Percentiles rank a stretch among this genome's conserved stretches.
Evolutionary conservation across 2,888 invertebrate species (phyloP).

Genomic region (Andrena marginata): DNA sequence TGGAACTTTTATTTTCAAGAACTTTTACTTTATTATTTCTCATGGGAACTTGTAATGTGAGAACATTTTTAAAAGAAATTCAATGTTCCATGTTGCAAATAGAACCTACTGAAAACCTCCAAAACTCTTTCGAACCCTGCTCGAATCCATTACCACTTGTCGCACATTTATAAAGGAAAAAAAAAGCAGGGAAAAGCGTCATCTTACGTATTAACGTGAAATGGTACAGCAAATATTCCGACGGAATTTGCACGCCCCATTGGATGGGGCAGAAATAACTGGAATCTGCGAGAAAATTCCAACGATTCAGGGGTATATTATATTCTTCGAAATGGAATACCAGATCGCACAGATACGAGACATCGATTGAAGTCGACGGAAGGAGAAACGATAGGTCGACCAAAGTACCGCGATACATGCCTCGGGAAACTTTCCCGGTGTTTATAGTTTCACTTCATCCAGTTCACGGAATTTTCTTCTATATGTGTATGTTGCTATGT

Average conservation of each 20-base stretch:
- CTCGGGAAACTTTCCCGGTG: conserved; percentile 14
- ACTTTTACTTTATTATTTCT: too few species aligned
- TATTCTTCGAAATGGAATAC: conserved; percentile 11
- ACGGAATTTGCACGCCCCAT: neutral
- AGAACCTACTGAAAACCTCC: too few species aligned
- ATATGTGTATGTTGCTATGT: neutral
- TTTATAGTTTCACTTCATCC: conserved; percentile 14
- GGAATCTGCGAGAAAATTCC: conserved; percentile 3
- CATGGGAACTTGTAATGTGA: too few species aligned
- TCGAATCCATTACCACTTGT: too few species aligned
- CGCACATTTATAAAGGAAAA: too few species aligned
- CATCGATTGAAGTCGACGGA: conserved; percentile 28
- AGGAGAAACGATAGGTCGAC: conserved; percentile 13
- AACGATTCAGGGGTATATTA: neutral
- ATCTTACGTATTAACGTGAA: too few species aligned
- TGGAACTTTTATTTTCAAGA: too few species aligned
- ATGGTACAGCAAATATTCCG: neutral
- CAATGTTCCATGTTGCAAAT: too few species aligned
- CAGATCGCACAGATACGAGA: neutral
- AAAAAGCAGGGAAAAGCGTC: too few species aligned
- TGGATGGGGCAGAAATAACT: neutral
- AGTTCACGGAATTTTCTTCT: neutral
- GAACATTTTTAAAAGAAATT: too few species aligned
- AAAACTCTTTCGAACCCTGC: too few species aligned
- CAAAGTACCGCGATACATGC: conserved; percentile 7